Base-by-base conservation (phyloP, 2,113 vertebrate species). In the Chaetodon auriga region DNA sequence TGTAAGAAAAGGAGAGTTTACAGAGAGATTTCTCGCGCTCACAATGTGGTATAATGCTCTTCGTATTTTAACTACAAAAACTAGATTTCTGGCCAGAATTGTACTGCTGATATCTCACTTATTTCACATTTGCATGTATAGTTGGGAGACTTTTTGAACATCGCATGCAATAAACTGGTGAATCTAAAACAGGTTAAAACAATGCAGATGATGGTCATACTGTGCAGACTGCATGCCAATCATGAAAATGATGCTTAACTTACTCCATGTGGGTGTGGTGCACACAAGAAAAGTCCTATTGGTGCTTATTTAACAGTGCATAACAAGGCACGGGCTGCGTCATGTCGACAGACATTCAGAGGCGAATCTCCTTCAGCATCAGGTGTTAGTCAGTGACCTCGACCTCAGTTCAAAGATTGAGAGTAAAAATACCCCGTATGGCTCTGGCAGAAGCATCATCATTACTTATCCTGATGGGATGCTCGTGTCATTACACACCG, bases 311-410 rank as follows among this genome's bases (percentile, higher is more conserved):
- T 76, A 61, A 85, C 30, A 68, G 35, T 73, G 74, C 55, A 51
- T 64, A 79, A 41, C 51, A 78, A 83, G 66, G 71, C 61, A 75
- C 3, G 16, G 64, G 73, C 78, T 93, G 89, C 87, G 81, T 89
- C 90, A 92, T 15, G 61, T 60, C 77, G 51, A 77, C 83, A 72
- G 86, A 79, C 84, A 72, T 57, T 58, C 51, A 79, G 68, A 62
- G 36, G 65, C 12, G 35, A 82, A 87, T 78, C 73, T 87, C 64
- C 76, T 57, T 57, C 80, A 93, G 92, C 93, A 94, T 92, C 93
- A 92, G 93, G 92, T 94, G 93, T 92, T 91, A 66, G 76, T 84
- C 85, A 55, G 88, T 91, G 90, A 94, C 92, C 90, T 90, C 87
- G 79, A 89, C 85, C 89, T 88, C 82, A 72, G 75, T 78, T 87